Base-by-base conservation (phyloP, 2,113 vertebrate genomes). In the Hepsetus odoe region DNA sequence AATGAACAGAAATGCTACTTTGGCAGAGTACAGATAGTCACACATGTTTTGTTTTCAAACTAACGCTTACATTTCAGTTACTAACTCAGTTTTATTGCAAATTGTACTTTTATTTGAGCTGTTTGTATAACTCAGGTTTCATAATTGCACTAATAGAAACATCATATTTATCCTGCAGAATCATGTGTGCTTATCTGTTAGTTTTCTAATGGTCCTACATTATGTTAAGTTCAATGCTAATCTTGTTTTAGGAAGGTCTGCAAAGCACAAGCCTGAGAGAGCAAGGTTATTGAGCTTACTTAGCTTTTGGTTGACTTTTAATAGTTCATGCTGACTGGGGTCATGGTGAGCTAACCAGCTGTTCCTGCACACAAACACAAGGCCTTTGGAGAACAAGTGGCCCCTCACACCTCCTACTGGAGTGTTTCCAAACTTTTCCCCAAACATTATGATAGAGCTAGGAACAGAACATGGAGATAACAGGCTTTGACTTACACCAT, bases 21-120 rank as follows among this genome's bases (percentile, higher is more conserved):
- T 92, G 13, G 89, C 84, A 1, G 91, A 92, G 51, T 87, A 88
- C 62, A 78, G 38, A 82, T 92, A 88, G 83, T 59, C 0, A 16
- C 13, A 35, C 24, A 0, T 64, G 22, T 18, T 64, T 20, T 40
- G 11, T 0, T 70, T 32, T 38, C 12, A 53, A 38, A 26, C 20
- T 26, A 32, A 46, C 33, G 22, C 8, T 24, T 61, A 51, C 26
- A 65, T 66, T 76, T 56, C n/a, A 46, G 49, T 65, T 44, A 24
- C 66, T 65, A 72, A 65, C 38, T 46, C 38, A 4, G 35, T 18
- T 69, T 53, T 20, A 53, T 8, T 4, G 12, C 32, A 55, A 77
- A 2, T 18, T 59, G 46, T 58, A 58, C 42, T 30, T 68, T 42
- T 24, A 44, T 68, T n/a, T 40, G 16, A 64, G 59, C n/a, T 62